phyloP scores from a whole-genome alignment of 2,797 vertebrate genomes.

The Gymnocypris eckloni region DNA sequence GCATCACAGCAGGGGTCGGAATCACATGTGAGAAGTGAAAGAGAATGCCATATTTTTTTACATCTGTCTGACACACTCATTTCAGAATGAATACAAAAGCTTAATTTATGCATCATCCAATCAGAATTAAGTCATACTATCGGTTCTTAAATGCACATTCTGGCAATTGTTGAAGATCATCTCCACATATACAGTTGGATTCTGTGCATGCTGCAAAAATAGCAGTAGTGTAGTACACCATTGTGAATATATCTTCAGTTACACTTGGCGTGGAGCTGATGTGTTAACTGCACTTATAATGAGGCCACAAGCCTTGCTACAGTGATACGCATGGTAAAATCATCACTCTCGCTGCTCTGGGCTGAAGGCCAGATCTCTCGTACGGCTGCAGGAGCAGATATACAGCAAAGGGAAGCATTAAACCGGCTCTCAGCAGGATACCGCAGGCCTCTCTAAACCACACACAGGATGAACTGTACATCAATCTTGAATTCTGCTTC shows the following conservation, averaged over 20 bases:
- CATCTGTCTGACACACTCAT: slow-evolving; percentile 44
- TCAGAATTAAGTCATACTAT: not conserved
- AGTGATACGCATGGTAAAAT: slow-evolving; percentile 36
- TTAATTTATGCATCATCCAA: not conserved
- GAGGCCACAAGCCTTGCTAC: slow-evolving; percentile 8
- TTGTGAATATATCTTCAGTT: not conserved
- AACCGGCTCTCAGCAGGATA: slow-evolving; percentile 50
- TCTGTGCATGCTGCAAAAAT: not conserved
- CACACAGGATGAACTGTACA: slow-evolving; percentile 12
- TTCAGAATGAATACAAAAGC: slow-evolving; percentile 12
- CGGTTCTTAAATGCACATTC: not conserved
- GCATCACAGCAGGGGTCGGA: slow-evolving; percentile 32
- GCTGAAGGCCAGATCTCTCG: slow-evolving; percentile 28
- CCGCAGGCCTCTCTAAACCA: slow-evolving; percentile 9
- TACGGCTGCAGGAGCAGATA: slow-evolving; percentile 27
- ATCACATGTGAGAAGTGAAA: slow-evolving; percentile 29
- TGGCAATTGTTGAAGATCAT: not conserved
- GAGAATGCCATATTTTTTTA: slow-evolving; percentile 36
- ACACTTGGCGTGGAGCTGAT: slow-evolving; percentile 9
- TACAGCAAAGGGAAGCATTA: slow-evolving; percentile 35
- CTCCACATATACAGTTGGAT: not conserved
- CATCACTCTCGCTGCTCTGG: slow-evolving; percentile 26
- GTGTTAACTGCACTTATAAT: slow-evolving; percentile 14
- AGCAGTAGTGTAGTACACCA: not conserved
- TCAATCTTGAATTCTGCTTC: slow-evolving; percentile 4